Evolutionary conservation across 2,797 vertebrate genomes (phyloP), one percentile per base, ranked within the genome.

Genomic region (Sandelia bainsii): DNA sequence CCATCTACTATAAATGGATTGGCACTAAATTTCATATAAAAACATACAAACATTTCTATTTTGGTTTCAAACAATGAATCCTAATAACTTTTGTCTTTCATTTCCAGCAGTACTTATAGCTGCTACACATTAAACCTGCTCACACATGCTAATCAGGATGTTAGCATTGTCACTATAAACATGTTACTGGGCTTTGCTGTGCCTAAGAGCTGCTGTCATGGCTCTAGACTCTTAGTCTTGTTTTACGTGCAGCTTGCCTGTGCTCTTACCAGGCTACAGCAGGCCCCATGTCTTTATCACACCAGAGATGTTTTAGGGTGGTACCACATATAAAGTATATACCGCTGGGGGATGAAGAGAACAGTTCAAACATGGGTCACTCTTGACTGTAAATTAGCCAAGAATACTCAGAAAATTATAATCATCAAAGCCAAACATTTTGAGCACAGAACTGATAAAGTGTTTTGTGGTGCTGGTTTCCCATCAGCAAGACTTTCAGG

Each of bases 341-440:
- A 75, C 62, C 76, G 40, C 66, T 45, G 53, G 65, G 50, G 62
- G 56, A 64, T 50, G 60, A 62, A 13, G 29, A 69, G 40, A 64
- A 22, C 48, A 73, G 79, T 84, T 89, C 72, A 85, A 62, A 70
- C 62, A 5, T 0, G 39, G 76, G 74, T 85, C 81, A 75, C 0
- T 9, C 37, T 34, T 40, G 56, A 51, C 70, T 73, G 56, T 61
- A 45, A 73, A 77, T 59, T 29, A 40, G 42, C 61, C 45, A 20
- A 54, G 14, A 42, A 20, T 2, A 6, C 66, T 69, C 17, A 13
- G 52, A 61, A 45, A 45, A 40, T 40, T 39, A 16, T 5, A 40
- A 44, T 51, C 0, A 9, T 27, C 12, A 3, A 52, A 62, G 40
- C 5, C 32, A 50, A 51, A 72, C 1, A 6, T 51, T 59, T 40